phyloP scores from a whole-genome alignment of 2,113 vertebrate genomes.

The Lagopus muta region DNA sequence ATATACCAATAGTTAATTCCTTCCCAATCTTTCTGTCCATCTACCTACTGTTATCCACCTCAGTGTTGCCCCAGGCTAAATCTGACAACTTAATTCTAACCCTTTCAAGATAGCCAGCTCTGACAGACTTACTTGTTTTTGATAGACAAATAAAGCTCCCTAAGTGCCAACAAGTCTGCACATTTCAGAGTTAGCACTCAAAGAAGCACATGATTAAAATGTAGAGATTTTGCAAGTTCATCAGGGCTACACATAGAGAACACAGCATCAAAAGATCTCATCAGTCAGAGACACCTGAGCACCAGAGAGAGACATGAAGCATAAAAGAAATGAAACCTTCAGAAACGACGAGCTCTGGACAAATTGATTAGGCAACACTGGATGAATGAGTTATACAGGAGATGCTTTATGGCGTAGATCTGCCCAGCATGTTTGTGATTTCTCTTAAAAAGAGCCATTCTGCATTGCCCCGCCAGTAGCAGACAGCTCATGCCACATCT shows the following conservation, averaged over 20 bases:
- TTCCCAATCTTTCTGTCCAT: background rate
- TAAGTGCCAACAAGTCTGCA: slow-evolving; percentile 36
- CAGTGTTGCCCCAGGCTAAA: background rate
- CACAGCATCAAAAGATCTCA: slow-evolving; percentile 19
- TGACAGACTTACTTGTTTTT: background rate
- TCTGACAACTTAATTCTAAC: background rate
- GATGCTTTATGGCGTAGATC: background rate
- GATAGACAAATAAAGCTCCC: slow-evolving; percentile 33
- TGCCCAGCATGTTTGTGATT: slow-evolving; percentile 11
- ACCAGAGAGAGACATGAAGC: background rate
- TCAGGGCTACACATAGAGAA: slow-evolving; percentile 37
- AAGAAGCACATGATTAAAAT: background rate
- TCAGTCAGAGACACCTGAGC: slow-evolving; percentile 36
- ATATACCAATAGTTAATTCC: background rate
- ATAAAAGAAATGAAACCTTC: slow-evolving; percentile 11
- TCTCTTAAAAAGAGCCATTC: background rate
- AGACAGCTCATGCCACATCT: background rate
- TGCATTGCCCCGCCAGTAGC: background rate
- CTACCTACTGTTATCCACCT: background rate
- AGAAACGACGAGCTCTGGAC: background rate
- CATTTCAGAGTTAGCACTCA: slow-evolving; percentile 44
- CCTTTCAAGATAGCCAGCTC: background rate
- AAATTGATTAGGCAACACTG: slow-evolving; percentile 39
- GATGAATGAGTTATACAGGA: background rate
- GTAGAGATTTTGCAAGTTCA: slow-evolving; percentile 55